Conservation (phyloP, 2,888 invertebrate genomes). For the Atethmia centrago region DNA sequence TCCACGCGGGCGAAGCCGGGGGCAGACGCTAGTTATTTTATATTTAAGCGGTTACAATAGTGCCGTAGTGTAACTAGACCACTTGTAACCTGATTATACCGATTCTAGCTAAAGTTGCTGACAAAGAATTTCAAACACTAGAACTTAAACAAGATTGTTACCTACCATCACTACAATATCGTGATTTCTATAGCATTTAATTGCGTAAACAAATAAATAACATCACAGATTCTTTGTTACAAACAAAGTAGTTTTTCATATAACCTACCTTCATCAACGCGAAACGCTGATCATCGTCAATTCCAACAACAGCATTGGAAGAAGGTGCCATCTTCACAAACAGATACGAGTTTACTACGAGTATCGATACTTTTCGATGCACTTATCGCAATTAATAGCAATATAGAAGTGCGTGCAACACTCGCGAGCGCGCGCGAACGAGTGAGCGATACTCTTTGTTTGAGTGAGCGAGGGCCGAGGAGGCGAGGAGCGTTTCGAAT, state of each 20-base stretch:
- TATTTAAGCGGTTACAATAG: too few relatives aligned
- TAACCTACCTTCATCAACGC: slow-evolving; percentile 93
- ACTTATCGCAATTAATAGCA: neutral
- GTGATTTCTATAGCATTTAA: slow-evolving; percentile 16
- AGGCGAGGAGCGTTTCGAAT: neutral
- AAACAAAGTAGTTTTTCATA: neutral
- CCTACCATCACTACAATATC: neutral
- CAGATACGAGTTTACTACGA: slow-evolving; percentile 16
- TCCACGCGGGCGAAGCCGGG: too few relatives aligned
- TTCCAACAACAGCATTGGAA: slow-evolving; percentile 85
- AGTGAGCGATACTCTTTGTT: slow-evolving; percentile 29
- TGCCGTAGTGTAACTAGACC: too few relatives aligned
- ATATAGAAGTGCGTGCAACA: slow-evolving; percentile 4
- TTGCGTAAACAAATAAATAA: slow-evolving; percentile 40
- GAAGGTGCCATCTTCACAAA: slow-evolving; percentile 84
- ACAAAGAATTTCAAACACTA: slow-evolving; percentile 27
- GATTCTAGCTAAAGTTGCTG: slow-evolving; percentile 30
- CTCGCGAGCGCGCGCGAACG: slow-evolving; percentile 56
- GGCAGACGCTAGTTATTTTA: too few relatives aligned
- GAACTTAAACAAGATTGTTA: slow-evolving; percentile 9
- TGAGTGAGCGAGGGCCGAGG: too few relatives aligned
- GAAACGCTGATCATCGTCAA: slow-evolving; percentile 94
- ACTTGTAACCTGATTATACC: too few relatives aligned
- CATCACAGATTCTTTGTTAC: neutral
- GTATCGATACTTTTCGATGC: slow-evolving; percentile 20